These are phyloP conservation scores for Melanotaenia nigrans DNA, from an alignment of 2,797 vertebrate genomes.

Conservation along the genomic window DNA sequence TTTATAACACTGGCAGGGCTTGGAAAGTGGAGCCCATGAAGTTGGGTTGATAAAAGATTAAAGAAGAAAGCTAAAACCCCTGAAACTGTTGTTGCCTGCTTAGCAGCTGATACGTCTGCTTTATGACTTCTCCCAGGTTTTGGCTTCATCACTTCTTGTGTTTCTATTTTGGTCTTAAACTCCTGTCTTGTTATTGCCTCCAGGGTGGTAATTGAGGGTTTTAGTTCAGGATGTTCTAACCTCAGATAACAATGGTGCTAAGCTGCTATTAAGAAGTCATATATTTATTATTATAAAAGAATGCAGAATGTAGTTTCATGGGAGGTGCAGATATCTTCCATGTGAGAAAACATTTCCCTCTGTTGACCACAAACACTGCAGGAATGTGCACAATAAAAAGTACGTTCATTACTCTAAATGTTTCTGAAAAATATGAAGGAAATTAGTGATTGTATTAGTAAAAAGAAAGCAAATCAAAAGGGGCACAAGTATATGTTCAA, in stretches of 20 bases:
- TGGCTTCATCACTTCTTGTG: neutral
- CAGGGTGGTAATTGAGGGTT: constrained; percentile 29
- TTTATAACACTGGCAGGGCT: no score
- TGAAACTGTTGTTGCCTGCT: no score
- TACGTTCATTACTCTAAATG: neutral
- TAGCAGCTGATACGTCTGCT: neutral
- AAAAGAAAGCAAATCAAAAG: neutral
- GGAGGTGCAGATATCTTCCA: constrained; percentile 15
- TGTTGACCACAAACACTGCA: constrained; percentile 23
- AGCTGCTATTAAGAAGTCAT: neutral
- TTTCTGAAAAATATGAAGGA: neutral
- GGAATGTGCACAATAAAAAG: constrained; percentile 13
- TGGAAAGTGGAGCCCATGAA: no score
- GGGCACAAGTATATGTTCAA: neutral
- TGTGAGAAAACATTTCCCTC: constrained; percentile 6
- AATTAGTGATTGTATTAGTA: neutral
- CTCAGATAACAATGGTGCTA: constrained; percentile 12
- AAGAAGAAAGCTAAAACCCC: no score
- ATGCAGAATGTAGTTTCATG: neutral
- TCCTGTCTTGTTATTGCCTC: constrained; percentile 11
- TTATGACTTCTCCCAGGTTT: neutral
- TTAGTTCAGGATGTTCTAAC: constrained; percentile 22
- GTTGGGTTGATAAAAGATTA: no score
- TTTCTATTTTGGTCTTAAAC: constrained; percentile 4
- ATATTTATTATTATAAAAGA: constrained; percentile 28